These are phyloP conservation scores for Papilio helenus DNA, from an alignment of 1,140 invertebrate species.

Conservation along the genomic window DNA sequence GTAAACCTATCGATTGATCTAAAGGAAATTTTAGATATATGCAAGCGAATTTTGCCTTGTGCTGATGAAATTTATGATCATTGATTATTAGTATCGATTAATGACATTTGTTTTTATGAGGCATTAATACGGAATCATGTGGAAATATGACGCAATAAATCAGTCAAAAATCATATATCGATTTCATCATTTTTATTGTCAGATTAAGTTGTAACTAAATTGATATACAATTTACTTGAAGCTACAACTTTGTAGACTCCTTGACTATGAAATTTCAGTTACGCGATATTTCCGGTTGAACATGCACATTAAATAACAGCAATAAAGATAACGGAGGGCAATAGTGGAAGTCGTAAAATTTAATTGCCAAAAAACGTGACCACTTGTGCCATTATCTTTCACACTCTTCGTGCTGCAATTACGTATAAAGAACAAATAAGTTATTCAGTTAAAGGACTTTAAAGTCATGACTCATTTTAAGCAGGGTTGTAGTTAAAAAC, in stretches of 20 bases:
- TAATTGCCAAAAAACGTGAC: slow-evolving; percentile 17
- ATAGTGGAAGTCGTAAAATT: slow-evolving; percentile 25
- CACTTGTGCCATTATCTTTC: neutral
- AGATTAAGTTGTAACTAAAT: neutral
- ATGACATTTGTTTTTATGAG: neutral
- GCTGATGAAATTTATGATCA: neutral
- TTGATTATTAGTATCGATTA: neutral
- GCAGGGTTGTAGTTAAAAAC: neutral
- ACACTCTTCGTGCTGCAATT: slow-evolving; percentile 17
- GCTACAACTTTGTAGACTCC: neutral
- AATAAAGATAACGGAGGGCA: slow-evolving; percentile 16
- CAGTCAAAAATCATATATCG: no score
- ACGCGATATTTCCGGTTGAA: slow-evolving; percentile 11
- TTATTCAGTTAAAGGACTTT: neutral
- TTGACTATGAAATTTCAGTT: neutral
- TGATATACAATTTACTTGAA: neutral
- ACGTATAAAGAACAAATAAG: neutral
- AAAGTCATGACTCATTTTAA: neutral
- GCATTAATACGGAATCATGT: neutral
- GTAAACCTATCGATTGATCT: neutral
- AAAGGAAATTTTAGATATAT: neutral
- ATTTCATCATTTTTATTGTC: no score
- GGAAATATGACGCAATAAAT: neutral
- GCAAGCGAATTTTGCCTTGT: neutral
- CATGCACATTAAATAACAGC: slow-evolving; percentile 22